A percentile compares a stretch with the other conserved stretches of the same genome.
phyloP scores from a whole-genome alignment of 1,140 invertebrate species.

The Drosophila athabasca region DNA sequence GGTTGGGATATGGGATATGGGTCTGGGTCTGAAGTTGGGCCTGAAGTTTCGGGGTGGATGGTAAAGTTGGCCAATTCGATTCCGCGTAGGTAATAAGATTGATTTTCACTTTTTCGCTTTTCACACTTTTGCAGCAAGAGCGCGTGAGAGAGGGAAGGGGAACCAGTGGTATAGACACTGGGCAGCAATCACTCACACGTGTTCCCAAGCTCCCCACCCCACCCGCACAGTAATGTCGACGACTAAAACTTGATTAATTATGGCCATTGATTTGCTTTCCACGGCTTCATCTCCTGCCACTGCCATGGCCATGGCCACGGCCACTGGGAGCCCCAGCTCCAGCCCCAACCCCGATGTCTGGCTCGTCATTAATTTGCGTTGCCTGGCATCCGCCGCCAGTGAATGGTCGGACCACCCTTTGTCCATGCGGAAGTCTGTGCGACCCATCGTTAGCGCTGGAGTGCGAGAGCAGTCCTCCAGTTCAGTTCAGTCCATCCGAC shows the following conservation, averaged over 20 bases:
- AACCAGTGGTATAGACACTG: too few species aligned
- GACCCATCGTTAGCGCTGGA: too few species aligned
- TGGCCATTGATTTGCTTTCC: slow-evolving; percentile 80
- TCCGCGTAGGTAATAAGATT: slow-evolving; percentile 76
- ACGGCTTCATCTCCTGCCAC: slow-evolving; percentile 59
- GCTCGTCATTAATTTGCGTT: slow-evolving; percentile 68
- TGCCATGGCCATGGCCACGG: neutral
- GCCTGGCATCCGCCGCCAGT: slow-evolving; percentile 29
- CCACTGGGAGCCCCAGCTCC: too few species aligned
- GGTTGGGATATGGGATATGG: neutral
- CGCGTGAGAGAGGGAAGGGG: too few species aligned
- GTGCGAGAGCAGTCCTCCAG: too few species aligned
- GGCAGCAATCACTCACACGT: slow-evolving; percentile 70
- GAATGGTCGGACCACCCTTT: slow-evolving; percentile 27
- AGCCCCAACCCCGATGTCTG: too few species aligned
- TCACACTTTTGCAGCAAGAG: slow-evolving; percentile 4
- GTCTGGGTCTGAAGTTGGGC: slow-evolving; percentile 26
- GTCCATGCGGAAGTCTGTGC: slow-evolving; percentile 8
- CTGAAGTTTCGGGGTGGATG: too few species aligned
- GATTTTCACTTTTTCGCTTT: slow-evolving; percentile 76
- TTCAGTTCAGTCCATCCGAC: too few species aligned
- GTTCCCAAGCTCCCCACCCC: slow-evolving; percentile 5
- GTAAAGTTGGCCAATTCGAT: slow-evolving; percentile 42
- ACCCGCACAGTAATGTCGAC: slow-evolving; percentile 1
- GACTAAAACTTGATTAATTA: slow-evolving; percentile 81